Conservation (phyloP, 2,113 vertebrate species). For the Melanerpes aurifrons region DNA sequence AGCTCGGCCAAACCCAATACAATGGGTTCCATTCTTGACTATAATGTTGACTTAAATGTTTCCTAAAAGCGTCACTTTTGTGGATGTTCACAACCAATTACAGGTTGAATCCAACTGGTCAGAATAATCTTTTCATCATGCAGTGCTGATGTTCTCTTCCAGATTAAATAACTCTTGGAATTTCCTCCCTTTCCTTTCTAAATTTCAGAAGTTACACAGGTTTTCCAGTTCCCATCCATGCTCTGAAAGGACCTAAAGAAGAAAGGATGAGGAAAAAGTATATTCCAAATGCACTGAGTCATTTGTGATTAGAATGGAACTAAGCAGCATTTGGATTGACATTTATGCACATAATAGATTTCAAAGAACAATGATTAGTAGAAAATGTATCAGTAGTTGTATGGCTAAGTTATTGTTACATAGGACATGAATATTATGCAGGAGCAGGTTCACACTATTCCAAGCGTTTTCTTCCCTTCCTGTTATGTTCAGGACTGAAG, state of each 20-base stretch:
- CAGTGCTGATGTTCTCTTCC: background rate
- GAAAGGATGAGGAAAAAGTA: background rate
- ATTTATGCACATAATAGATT: background rate
- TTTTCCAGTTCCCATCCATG: background rate
- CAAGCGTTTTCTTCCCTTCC: background rate
- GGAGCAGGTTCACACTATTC: background rate
- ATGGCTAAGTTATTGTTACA: background rate
- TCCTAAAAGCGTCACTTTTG: background rate
- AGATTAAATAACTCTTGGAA: background rate
- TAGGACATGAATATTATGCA: background rate
- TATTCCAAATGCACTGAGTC: background rate
- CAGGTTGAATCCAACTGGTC: background rate
- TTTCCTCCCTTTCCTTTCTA: background rate
- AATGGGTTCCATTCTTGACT: background rate
- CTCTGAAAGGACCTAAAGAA: background rate
- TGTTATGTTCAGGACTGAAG: background rate
- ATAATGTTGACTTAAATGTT: background rate
- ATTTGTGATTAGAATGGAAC: background rate
- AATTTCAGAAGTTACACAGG: background rate
- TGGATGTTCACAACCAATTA: background rate
- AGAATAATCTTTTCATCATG: background rate
- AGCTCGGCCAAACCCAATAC: too few species aligned
- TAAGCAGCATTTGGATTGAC: background rate
- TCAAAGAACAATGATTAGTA: background rate
- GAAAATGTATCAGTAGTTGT: background rate